Evolutionary conservation across 2,888 invertebrate genomes (phyloP), one percentile per base, ranked within the genome.

Genomic region (Poecilus cupreus): DNA sequence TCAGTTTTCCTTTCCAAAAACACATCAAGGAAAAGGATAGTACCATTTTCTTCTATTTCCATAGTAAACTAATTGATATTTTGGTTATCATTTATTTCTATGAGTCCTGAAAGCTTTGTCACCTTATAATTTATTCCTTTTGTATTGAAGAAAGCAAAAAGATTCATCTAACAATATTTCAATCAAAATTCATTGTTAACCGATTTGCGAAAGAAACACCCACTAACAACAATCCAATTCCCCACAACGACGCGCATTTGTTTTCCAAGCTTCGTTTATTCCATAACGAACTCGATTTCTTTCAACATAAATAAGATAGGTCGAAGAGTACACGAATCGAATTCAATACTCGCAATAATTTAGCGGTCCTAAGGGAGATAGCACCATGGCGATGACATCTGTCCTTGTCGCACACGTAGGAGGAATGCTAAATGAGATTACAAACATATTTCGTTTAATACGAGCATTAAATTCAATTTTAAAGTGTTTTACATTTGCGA

Each of bases 231-330:
- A 0, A 18, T 32, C 24, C 32, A 26, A 16, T 57, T 24, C 11
- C 8, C 20, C 24, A 70, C 16, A 13, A 32, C 22, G 24, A 72
- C 13, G 3, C 60, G 16, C 22, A 6, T 24, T 32, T 32, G 20
- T n/a, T 22, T 13, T 82, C 37, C 16, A 20, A 76, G 32, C 72
- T 43, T 74, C 77, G 70, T 77, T 22, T 32, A 76, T 22, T 81
- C n/a, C 13, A 43, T 43, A 43, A 43, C 43, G 43, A 43, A 43
- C n/a, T 3, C 43, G 43, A 43, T 43, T 43, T 43, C 43, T 43
- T 43, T 11, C 43, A 43, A 10, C 43, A n/a, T 43, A 43, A 43
- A 43, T 43, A 43, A 43, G 43, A 43, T 10, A 43, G 13, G 43
- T 43, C 43, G 43, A 43, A 43, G 43, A n/a, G 5, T 13, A 43